Conservation (phyloP, 2,113 vertebrate species). For the Falcunculus frontatus region DNA sequence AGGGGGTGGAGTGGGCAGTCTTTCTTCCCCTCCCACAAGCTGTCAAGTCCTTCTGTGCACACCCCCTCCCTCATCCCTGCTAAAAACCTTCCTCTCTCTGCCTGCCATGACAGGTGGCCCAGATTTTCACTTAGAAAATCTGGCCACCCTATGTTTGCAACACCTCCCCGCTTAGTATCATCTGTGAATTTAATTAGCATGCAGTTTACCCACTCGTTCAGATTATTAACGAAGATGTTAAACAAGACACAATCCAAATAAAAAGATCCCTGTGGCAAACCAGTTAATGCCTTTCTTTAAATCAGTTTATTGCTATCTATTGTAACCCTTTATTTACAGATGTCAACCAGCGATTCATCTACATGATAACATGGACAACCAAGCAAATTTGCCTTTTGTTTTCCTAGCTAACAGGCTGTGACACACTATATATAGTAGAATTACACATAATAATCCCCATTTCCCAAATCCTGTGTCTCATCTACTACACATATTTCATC, state of each 20-base stretch:
- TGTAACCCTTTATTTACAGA: not conserved
- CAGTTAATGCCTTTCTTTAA: constrained; percentile 1
- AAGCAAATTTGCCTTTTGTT: not conserved
- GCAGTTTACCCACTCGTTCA: constrained; percentile 55
- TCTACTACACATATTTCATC: not conserved
- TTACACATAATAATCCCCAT: not conserved
- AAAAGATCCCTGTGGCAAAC: constrained; percentile 32
- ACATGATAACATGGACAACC: not conserved
- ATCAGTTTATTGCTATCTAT: not conserved
- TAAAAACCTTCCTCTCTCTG: constrained; percentile 46
- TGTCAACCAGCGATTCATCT: not conserved
- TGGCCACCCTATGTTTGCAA: constrained; percentile 64
- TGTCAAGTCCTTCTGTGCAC: constrained; percentile 54
- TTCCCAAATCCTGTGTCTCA: not conserved
- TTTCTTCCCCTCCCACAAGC: constrained; percentile 42
- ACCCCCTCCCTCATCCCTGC: constrained; percentile 3
- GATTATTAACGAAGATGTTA: constrained; percentile 74
- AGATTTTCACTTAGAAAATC: constrained; percentile 68
- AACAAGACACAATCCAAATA: constrained; percentile 59
- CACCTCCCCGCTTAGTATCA: constrained; percentile 69
- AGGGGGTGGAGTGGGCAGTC: constrained; percentile 24
- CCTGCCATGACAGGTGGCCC: constrained; percentile 65
- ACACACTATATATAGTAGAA: not conserved
- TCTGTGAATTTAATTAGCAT: constrained; percentile 76
- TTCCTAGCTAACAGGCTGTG: not conserved